Percentiles rank a stretch among this genome's conserved stretches.
Conservation (phyloP, 2,888 invertebrate genomes). For the Tiphia femorata region DNA sequence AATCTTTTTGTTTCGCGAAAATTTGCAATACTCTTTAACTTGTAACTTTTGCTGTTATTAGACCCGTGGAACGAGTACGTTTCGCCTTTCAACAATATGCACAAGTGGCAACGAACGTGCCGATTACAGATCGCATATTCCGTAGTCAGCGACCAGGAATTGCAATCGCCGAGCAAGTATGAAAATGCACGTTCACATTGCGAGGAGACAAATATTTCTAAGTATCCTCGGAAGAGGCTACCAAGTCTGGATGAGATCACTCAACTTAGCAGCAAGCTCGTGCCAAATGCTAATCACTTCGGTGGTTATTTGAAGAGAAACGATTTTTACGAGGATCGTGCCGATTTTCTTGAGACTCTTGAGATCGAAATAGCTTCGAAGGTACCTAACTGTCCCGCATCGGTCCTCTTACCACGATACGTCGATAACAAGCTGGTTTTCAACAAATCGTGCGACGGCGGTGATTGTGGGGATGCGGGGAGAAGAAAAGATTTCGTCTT, state of each 20-base stretch:
- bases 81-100: constrained; percentile 58
- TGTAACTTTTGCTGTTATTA: constrained; percentile 57
- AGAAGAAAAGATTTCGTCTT: constrained; percentile 40
- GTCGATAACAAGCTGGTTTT: constrained; percentile 40
- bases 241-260: constrained; percentile 43
- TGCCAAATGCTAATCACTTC: constrained; percentile 43
- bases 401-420: constrained; percentile 31
- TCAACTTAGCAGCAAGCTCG: constrained; percentile 33
- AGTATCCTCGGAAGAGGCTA: constrained; percentile 26
- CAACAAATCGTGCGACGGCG: constrained; percentile 13
- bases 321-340: constrained; percentile 41
- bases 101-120: constrained; percentile 76
- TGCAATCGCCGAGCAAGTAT: background rate
- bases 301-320: constrained; percentile 39
- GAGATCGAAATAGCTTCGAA: constrained; percentile 28
- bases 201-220: too few relatives aligned
- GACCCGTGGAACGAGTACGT: constrained; percentile 22
- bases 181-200: background rate
- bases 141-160: constrained; percentile 5
- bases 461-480: background rate
- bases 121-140: constrained; percentile 76
- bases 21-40: too few relatives aligned
- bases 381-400: constrained; percentile 10
- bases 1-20: too few relatives aligned
- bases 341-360: constrained; percentile 44